Evolutionary conservation across 2,797 vertebrate genomes (phyloP), one percentile per base, ranked within the genome.

Genomic region (Manis javanica): DNA sequence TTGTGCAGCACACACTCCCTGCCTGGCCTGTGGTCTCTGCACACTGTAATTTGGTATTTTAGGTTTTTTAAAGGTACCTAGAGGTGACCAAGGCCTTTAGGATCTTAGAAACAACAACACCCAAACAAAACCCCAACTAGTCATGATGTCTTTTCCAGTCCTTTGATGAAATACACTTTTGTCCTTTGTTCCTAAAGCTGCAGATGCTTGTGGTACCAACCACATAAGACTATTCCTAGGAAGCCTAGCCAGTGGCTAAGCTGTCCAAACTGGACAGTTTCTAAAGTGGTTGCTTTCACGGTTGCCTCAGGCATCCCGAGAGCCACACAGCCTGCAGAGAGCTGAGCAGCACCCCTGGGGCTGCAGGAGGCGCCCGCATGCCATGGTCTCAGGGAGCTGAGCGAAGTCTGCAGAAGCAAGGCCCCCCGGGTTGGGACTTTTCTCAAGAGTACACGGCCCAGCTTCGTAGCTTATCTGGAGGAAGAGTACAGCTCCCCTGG

Each of bases 141-240:
- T 79, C 1, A 0, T 46, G 64, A 16, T 74, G 91, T 92, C 51
- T 87, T 95, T 92, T 55, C 29, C 59, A 78, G 78, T 18, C 10
- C 19, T 83, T 66, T 64, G 74, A 86, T 94, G 71, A 84, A 97
- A 88, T 57, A 59, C 4, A 51, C 87, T 83, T 90, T 72, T 46
- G 31, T 92, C 68, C 42, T 74, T 88, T 87, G 71, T 90, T 88
- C 71, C 59, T 66, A 34, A 90, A 79, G 37, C 72, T 69, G 81
- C 31, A 71, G 37, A 75, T 84, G 19, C 51, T 29, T 66, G 3
- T 34, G 39, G 86, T 23, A 16, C 85, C 69, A 42, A 81, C 74
- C 87, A 90, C 29, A 3, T 9, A 49, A 61, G 42, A 37, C 42
- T 23, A 5, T 74, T 23, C 63, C 63, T 9, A 59, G 74, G 31